Conservation (phyloP, 2,797 vertebrate genomes). For the Clamator glandarius region DNA sequence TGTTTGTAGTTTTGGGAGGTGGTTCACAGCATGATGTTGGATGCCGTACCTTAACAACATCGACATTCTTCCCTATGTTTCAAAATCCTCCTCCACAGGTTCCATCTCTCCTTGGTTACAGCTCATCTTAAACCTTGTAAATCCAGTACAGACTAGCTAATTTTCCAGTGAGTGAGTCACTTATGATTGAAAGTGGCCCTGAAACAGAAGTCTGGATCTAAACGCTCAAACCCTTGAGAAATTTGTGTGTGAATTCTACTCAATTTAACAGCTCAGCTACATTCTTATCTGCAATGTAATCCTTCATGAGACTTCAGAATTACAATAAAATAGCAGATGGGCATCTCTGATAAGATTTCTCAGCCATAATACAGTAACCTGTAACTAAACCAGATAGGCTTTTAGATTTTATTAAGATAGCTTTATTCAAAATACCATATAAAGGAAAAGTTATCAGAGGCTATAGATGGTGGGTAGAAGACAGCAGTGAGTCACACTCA, state of each 20-base stretch:
- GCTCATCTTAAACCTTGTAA: background rate
- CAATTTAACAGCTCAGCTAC: background rate
- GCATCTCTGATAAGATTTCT: background rate
- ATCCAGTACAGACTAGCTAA: background rate
- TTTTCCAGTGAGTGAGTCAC: background rate
- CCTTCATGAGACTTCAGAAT: background rate
- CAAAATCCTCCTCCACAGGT: background rate
- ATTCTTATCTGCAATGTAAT: background rate
- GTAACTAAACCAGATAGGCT: background rate
- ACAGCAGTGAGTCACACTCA: slow-evolving; percentile 40
- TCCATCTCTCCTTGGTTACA: background rate
- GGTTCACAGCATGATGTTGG: background rate
- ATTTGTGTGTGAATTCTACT: background rate
- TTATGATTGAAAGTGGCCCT: background rate
- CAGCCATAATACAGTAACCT: background rate
- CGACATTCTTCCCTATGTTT: background rate
- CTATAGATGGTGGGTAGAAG: slow-evolving; percentile 21
- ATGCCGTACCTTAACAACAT: background rate
- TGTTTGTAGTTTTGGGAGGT: background rate
- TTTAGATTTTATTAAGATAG: slow-evolving; percentile 22
- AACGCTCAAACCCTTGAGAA: background rate
- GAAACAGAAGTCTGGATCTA: background rate
- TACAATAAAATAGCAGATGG: background rate
- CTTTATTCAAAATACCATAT: slow-evolving; percentile 30
- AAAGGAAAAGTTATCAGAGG: slow-evolving; percentile 59